These are phyloP conservation scores for Cephus rjabovi DNA, from an alignment of 2,888 invertebrate species.

Conservation along the genomic window DNA sequence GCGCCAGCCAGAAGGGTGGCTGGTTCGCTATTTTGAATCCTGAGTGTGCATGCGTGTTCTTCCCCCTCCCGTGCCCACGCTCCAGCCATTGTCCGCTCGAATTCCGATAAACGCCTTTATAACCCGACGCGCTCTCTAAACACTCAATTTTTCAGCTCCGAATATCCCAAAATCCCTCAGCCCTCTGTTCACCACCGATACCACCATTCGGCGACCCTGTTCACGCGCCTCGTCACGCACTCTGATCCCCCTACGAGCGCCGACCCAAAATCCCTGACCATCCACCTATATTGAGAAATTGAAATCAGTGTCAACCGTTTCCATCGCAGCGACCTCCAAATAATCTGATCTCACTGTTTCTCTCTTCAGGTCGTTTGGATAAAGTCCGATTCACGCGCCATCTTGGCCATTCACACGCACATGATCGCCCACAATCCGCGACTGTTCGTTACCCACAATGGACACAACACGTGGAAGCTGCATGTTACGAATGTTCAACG, in stretches of 20 bases:
- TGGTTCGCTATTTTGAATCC: slow-evolving; percentile 6
- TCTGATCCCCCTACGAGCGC: neutral
- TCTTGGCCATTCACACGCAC: slow-evolving; percentile 59
- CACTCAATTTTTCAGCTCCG: slow-evolving; percentile 20
- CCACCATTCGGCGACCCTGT: neutral
- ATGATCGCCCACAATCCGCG: slow-evolving; percentile 63
- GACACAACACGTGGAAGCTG: slow-evolving; percentile 66
- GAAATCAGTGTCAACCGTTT: neutral
- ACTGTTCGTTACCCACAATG: slow-evolving; percentile 60
- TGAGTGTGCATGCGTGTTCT: slow-evolving; percentile 21
- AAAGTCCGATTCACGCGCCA: slow-evolving; percentile 56
- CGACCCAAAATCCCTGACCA: neutral
- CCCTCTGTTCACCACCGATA: neutral
- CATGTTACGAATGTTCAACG: slow-evolving; percentile 65
- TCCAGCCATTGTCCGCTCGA: slow-evolving; percentile 15
- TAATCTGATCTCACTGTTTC: neutral
- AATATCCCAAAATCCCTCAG: neutral
- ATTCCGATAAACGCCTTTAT: slow-evolving; percentile 32
- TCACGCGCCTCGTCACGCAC: neutral
- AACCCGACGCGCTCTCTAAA: slow-evolving; percentile 22
- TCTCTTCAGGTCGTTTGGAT: slow-evolving; percentile 58
- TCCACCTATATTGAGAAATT: neutral
- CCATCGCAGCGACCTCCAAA: neutral
- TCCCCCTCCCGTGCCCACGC: neutral
- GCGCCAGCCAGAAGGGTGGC: neutral